Evolutionary conservation across 1,140 invertebrate species (phyloP), one percentile per base, ranked within the genome.

Genomic region (Papilio dardanus): DNA sequence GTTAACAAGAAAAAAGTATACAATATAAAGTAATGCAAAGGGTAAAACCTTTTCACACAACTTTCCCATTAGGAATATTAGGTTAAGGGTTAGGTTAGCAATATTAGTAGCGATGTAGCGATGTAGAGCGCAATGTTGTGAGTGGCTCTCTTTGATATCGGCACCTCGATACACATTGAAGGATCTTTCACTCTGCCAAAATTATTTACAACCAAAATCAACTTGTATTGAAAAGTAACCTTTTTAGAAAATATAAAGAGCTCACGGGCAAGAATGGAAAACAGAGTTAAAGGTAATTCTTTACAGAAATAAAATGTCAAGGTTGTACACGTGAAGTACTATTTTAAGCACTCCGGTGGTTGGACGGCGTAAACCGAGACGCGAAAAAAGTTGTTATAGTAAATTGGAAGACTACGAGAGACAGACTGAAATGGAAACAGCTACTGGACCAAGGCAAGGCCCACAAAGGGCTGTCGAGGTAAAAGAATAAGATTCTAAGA

Each of bases 81-180:
- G 7, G 24, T 24, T 24, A 24, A 24, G 19, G 19, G 50, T 24
- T 12, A 54, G 50, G 50, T 54, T 54, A 24, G 21, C 10, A 10
- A 54, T 54, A 54, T 24, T 24, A 54, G 21, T 24, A 24, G 50
- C 3, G n/a, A 46, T 42, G 21, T 24, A 24, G 50, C 3, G n/a
- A 46, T 42, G 16, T 42, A 16, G 40, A 42, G 40, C 12, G 40
- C n/a, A 54, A 24, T 54, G 21, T 54, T 54, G 50, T 7, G 19
- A 21, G 19, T 54, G 50, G 50, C 50, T 54, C 24, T 54, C 50
- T 54, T 54, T 54, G 50, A 54, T 54, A 54, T 54, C 21, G 50
- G 7, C 24, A 54, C 7, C 6, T 2, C 19, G 46, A 54, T 24
- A 21, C 50, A 54, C 50, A 24, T 54, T 54, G 50, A 54, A 2